Base-by-base conservation (phyloP, 2,113 vertebrate genomes). In the Albula goreensis region DNA sequence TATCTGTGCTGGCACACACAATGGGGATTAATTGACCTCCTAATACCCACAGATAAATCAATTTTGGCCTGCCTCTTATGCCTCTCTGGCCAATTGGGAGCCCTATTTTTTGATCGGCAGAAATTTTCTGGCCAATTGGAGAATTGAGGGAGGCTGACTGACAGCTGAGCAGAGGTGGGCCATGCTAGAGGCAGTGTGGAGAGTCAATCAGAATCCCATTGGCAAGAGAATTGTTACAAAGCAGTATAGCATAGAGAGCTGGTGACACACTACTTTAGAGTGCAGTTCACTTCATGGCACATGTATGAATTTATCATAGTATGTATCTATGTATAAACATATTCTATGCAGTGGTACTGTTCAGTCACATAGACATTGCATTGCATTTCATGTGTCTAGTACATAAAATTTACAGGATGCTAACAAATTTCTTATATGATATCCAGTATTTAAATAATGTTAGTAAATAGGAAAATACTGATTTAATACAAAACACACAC, bases 1-100 rank as follows among this genome's bases (percentile, higher is more conserved):
- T 94, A 96, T 96, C 94, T 94, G 92, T 94, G 93, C 93, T 95
- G 94, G 95, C 95, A 94, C 94, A 94, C 94, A 95, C 94, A 96
- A 95, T 95, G 90, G 94, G 95, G 95, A 95, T 96, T 95, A 96
- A 96, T 96, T 95, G 95, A 96, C 95, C 94, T 86, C 89, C 94
- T 95, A 95, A 95, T 95, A 95, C 95, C 95, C 63, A 94, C 94
- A 93, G 93, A 95, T 96, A 94, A 95, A 95, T 96, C 95, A 95
- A 95, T 95, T 89, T 89, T 90, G 89, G 89, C 91, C 89, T 85
- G 89, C 90, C 91, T 90, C 86, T 78, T 81, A 91, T 90, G 91
- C 91, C 91, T 81, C 86, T 89, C 87, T 12, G 87, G 86, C 95
- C 94, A 95, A 95, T 94, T 84, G 90, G 84, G 91, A 80, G 63